Conservation (phyloP, 2,113 vertebrate species). For the Lampris incognitus region DNA sequence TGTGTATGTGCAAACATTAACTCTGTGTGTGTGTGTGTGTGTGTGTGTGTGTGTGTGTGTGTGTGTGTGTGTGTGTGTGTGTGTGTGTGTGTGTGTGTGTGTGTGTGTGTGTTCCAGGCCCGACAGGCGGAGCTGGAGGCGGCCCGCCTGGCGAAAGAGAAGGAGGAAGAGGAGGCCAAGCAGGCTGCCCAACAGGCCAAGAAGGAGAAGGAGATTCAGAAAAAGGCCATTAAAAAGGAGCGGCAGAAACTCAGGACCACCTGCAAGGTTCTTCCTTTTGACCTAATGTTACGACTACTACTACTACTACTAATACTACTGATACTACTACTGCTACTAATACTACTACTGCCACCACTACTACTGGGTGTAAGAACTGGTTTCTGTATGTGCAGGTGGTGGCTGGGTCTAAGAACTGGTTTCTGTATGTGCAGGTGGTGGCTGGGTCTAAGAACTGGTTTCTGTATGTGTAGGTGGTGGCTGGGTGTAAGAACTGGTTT, state of each 20-base stretch:
- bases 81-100: neutral
- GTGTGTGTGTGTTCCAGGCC: conserved; percentile 78
- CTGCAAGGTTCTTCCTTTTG: conserved; percentile 88
- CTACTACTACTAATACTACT: no score
- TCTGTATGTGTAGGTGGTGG: no score
- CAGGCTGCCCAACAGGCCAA: conserved; percentile 91
- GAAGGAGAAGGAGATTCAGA: conserved; percentile 98
- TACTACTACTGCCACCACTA: no score
- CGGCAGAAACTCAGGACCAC: conserved; percentile 94
- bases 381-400: no score
- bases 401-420: no score
- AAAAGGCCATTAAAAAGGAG: conserved; percentile 98
- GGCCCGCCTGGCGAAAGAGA: conserved; percentile 90
- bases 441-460: no score
- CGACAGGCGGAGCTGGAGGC: conserved; percentile 93
- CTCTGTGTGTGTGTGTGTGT: neutral
- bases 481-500: no score
- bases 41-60: neutral
- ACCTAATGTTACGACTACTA: no score
- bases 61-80: neutral
- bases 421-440: no score
- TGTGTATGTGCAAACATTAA: neutral
- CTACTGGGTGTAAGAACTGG: no score
- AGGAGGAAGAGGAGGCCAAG: conserved; percentile 94
- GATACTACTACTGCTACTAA: no score